Percentiles rank a stretch among this genome's conserved stretches.
Evolutionary conservation across 2,113 vertebrate genomes (phyloP).

Genomic region (Leucosticte australis): DNA sequence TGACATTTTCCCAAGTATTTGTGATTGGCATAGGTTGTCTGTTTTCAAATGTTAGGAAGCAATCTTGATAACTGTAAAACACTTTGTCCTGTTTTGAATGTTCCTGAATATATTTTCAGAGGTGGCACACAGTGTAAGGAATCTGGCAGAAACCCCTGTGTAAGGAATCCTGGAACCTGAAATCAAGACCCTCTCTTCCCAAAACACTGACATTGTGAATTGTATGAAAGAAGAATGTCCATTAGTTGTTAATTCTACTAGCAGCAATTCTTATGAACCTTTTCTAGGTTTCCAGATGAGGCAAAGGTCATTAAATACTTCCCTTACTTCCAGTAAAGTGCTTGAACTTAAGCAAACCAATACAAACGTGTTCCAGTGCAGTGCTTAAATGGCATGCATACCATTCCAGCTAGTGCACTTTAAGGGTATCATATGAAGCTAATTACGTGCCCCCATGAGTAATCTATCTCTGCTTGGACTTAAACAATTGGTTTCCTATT

Average conservation of each 20-base stretch:
- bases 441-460: not conserved
- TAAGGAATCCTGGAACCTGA: not conserved
- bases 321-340: not conserved
- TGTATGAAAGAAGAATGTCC: not conserved
- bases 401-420: not conserved
- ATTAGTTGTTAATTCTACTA: not conserved
- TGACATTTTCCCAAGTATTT: not conserved
- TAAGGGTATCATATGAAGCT: slow-evolving; percentile 13
- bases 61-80: not conserved
- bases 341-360: not conserved
- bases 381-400: slow-evolving; percentile 9
- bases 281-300: not conserved
- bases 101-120: not conserved
- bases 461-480: not conserved
- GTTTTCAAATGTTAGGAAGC: not conserved
- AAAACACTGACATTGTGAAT: not conserved
- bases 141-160: not conserved
- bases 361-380: slow-evolving; percentile 16
- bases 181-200: not conserved
- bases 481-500: slow-evolving; percentile 8
- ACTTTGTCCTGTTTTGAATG: not conserved
- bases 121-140: not conserved
- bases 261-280: not conserved
- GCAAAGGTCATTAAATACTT: slow-evolving; percentile 10
- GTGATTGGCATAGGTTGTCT: not conserved